phyloP scores from a whole-genome alignment of 92 coral and sea anemone species.

The Zoanthus gigantus region DNA sequence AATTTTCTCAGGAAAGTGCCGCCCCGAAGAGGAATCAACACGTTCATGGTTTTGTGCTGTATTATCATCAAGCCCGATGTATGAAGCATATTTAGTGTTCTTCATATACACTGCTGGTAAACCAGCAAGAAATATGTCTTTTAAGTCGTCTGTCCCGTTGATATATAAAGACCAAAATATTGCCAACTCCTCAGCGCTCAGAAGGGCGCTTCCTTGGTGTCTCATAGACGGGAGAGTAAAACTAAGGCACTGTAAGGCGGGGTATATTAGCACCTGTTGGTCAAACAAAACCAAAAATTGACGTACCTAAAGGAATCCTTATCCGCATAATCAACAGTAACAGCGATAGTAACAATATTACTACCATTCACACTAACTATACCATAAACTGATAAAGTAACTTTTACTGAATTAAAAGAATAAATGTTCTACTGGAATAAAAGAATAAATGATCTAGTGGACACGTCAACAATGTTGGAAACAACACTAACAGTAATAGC shows the following conservation, averaged over 20 bases:
- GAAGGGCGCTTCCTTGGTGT: neutral
- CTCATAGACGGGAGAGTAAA: constrained; percentile 46
- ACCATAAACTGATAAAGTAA: too few species aligned
- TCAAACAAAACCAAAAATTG: neutral
- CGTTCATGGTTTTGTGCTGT: neutral
- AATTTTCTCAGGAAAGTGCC: constrained; percentile 25
- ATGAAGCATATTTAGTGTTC: constrained; percentile 34
- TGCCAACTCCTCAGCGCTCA: constrained; percentile 8
- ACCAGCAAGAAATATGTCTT: constrained; percentile 4
- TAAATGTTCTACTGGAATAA: too few species aligned
- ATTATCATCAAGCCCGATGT: neutral
- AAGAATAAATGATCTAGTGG: too few species aligned
- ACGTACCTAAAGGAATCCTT: neutral
- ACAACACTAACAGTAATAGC: too few species aligned
- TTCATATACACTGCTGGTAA: constrained; percentile 26
- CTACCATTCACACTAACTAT: too few species aligned
- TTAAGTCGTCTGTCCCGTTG: constrained; percentile 26
- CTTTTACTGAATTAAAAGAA: too few species aligned
- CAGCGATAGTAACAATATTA: neutral
- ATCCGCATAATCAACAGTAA: neutral
- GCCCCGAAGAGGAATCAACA: neutral
- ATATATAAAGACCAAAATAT: constrained; percentile 47
- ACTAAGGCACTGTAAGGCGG: constrained; percentile 45
- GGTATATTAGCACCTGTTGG: constrained; percentile 47
- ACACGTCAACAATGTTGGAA: too few species aligned